Evolutionary conservation across 2,113 vertebrate species (phyloP), one percentile per base, ranked within the genome.

Genomic region (Macquaria ambigua): DNA sequence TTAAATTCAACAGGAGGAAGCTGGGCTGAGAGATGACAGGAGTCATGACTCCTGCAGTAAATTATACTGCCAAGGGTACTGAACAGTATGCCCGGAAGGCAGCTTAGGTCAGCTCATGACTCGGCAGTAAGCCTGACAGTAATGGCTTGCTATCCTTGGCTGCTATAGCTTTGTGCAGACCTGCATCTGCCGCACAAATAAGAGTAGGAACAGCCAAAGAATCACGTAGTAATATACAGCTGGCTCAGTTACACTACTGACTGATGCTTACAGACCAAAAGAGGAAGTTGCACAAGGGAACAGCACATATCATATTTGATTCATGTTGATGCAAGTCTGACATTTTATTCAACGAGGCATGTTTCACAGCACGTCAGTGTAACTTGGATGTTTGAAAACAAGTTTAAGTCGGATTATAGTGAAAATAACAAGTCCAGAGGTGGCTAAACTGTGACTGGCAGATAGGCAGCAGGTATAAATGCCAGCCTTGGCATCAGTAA

Each of bases 31-130:
- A 75, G 53, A 73, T 21, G 68, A 79, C 81, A 78, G 48, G 76
- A 84, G 55, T 74, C 72, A 76, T 50, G 80, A 68, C 53, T 87
- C 74, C 84, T 86, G 74, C 72, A 73, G 56, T 21, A 31, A 63
- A 77, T 81, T 83, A 71, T 31, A 6, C 23, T 68, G 69, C 52
- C 2, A n/a, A 70, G 25, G 73, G n/a, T 20, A 61, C 39, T 56
- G 48, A 71, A 55, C 8, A 50, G 68, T 12, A 21, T 18, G 73
- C 72, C 78, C 74, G 74, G 88, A 93, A 90, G 92, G 72, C 68
- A 81, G 85, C 90, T 90, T 81, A 93, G 86, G 86, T 89, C 89
- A 74, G 89, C 87, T 84, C 84, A 75, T 78, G 84, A 89, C 79
- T 87, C 69, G 34, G 83, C 88, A 85, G 48, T 59, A 25, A 59